Conservation (phyloP, 2,888 invertebrate genomes). For the Rotaria sp. region DNA sequence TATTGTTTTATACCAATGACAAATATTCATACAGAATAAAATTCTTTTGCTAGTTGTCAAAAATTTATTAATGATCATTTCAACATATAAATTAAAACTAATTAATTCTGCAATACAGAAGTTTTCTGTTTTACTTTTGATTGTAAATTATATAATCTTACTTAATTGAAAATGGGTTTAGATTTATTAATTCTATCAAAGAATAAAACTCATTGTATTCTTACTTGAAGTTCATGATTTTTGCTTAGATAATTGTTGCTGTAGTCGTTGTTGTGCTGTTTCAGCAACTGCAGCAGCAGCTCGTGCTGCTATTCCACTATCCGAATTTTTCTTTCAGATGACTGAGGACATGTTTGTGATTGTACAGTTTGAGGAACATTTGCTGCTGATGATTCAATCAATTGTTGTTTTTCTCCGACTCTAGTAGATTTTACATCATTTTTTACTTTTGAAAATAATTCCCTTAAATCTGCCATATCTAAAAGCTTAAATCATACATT, state of each 20-base stretch:
- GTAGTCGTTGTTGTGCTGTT: conserved; percentile 32
- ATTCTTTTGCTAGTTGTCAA: too few relatives aligned
- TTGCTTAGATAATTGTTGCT: not conserved
- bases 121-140: too few relatives aligned
- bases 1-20: too few relatives aligned
- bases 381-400: not conserved
- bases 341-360: not conserved
- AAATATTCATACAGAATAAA: too few relatives aligned
- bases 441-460: not conserved
- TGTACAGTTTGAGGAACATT: not conserved
- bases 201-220: too few relatives aligned
- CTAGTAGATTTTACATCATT: not conserved
- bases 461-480: not conserved
- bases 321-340: not conserved
- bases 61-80: too few relatives aligned
- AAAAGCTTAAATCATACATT: not conserved
- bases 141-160: too few relatives aligned
- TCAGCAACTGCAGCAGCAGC: conserved; percentile 29
- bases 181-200: too few relatives aligned
- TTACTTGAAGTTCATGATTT: not conserved
- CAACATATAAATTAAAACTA: too few relatives aligned
- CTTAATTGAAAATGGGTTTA: too few relatives aligned
- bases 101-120: too few relatives aligned
- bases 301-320: not conserved
- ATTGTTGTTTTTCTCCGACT: conserved; percentile 13